Evolutionary conservation across 1,140 invertebrate species (phyloP).

Genomic region (Panagrolaimus sp.): DNA sequence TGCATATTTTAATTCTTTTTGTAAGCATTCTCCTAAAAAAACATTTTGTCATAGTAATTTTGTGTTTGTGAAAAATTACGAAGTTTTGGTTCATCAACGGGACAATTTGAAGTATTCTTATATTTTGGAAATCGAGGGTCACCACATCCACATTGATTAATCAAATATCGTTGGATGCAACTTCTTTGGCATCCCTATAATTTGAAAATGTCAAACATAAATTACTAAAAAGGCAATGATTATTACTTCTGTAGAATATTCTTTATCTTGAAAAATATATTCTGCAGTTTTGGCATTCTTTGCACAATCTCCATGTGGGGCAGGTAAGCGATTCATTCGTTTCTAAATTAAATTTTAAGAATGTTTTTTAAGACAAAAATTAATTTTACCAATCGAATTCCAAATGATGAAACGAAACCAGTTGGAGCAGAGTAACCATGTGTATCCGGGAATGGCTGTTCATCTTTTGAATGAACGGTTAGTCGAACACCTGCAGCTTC

Average conservation of each 20-base stretch:
- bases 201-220: too few relatives aligned
- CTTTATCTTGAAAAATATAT: conserved; percentile 52
- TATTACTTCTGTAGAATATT: conserved; percentile 53
- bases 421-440: conserved; percentile 54
- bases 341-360: conserved; percentile 33
- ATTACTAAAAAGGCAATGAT: not conserved
- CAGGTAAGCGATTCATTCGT: conserved; percentile 48
- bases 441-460: conserved; percentile 55
- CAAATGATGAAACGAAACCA: conserved; percentile 56
- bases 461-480: conserved; percentile 44
- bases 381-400: conserved; percentile 43
- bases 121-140: conserved; percentile 54
- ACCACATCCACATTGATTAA: conserved; percentile 51
- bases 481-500: conserved; percentile 55
- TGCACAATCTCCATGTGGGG: conserved; percentile 54
- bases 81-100: conserved; percentile 50
- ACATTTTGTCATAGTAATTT: conserved; percentile 6
- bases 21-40: conserved; percentile 48
- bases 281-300: conserved; percentile 49
- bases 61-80: conserved; percentile 21
- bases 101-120: conserved; percentile 47
- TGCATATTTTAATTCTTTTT: conserved; percentile 41
- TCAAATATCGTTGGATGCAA: conserved; percentile 52
- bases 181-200: conserved; percentile 49
- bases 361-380: too few relatives aligned